Conservation (phyloP, 64 coral and sea anemone genomes). For the Montipora sp. region DNA sequence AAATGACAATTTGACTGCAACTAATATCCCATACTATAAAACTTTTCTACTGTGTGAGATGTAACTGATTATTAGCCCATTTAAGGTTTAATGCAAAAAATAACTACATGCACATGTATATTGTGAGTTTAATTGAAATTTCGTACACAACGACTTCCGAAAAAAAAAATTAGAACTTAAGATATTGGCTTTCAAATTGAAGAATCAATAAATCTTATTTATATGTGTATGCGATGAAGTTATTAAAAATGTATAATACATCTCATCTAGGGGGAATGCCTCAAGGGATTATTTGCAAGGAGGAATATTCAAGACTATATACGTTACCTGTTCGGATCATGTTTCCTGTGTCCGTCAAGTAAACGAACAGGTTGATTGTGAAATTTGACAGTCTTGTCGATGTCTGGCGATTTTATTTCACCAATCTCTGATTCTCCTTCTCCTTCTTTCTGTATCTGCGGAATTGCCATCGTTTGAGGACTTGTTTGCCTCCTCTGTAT, state of each 20-base stretch:
- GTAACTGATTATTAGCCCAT: background rate
- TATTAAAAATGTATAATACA: too few relatives aligned
- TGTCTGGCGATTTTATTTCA: slow-evolving; percentile 48
- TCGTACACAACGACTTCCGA: too few relatives aligned
- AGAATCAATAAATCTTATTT: too few relatives aligned
- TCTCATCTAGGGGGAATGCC: too few relatives aligned
- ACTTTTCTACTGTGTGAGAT: background rate
- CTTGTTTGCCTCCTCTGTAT: slow-evolving; percentile 23
- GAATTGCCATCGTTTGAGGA: slow-evolving; percentile 51
- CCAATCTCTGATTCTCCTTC: slow-evolving; percentile 69
- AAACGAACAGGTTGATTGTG: slow-evolving; percentile 64
- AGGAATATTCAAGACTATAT: background rate
- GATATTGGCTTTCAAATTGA: too few relatives aligned
- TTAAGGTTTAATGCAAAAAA: too few relatives aligned
- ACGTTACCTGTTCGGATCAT: slow-evolving; percentile 79
- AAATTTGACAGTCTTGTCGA: slow-evolving; percentile 42
- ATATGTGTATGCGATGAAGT: too few relatives aligned
- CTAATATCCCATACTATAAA: background rate
- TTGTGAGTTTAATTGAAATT: too few relatives aligned
- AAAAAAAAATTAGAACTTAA: too few relatives aligned
- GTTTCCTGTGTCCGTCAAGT: slow-evolving; percentile 43
- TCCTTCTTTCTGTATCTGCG: slow-evolving; percentile 71
- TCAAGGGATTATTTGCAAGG: too few relatives aligned
- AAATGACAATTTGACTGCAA: too few relatives aligned
- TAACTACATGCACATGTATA: too few relatives aligned